Base-by-base conservation (phyloP, 1,140 invertebrate genomes). In the Tetraneura akinire region DNA sequence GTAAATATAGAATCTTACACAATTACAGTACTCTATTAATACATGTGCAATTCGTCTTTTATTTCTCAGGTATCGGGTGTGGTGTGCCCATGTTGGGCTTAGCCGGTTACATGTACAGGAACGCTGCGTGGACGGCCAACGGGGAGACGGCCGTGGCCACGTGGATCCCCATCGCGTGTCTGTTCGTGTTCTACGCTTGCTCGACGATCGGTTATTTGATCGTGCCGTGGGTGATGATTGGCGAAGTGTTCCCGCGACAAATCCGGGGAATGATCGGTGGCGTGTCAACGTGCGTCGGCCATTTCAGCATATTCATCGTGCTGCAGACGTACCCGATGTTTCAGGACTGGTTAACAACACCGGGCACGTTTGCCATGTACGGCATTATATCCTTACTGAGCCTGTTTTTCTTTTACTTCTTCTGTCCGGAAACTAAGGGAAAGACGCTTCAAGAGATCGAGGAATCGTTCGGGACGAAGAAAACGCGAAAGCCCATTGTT, bases 401-500 rank as follows among this genome's bases (percentile, higher is more conserved):
- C 71, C 85, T 88, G 45, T 80, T 91, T 4, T 89, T 89, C 80
- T 85, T 92, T 62, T 90, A 87, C 78, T 87, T 90, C 66, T 91
- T 87, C 80, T 85, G 95, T 18, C 93, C 93, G n/a, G 94, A 95
- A 85, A 95, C 93, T 1, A 94, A 93, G 85, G 91, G 90, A 11
- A 89, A 90, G 83, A 89, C 88, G 1, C 85, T 94, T 13, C 92
- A 93, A 85, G 92, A 94, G 84, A 93, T 95, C 32, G 90, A 91
- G 84, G 90, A 91, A 82, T 90, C 90, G 81, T 91, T 90, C 82
- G 89, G 88, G 6, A 89, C 89, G 3, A 86, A 88, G 47, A 87
- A 83, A n/a, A n/a, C 6, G 13, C 83, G 85, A 68, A 83, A 83
- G 4, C 83, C 89, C 13, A 81, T 73, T 9, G 51, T 42, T 16